Base-by-base conservation (phyloP, 2,888 invertebrate genomes). In the Cloeon dipterum region DNA sequence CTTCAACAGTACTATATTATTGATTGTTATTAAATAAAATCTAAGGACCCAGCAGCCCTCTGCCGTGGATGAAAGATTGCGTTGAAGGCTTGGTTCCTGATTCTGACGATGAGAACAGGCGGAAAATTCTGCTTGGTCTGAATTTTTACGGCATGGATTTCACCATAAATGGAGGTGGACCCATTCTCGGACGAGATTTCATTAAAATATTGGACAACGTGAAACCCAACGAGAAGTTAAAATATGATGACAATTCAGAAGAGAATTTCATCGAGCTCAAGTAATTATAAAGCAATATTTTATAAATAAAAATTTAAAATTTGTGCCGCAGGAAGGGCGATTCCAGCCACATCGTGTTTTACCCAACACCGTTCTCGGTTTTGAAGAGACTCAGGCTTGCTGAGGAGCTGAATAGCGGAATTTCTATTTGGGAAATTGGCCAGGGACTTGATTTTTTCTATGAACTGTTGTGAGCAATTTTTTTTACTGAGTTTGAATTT, bases 361-460 rank as follows among this genome's bases (percentile, higher is more conserved):
- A 74, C 59, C 93, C 93, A 3, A 81, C 88, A 0, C 57, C 91
- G n/a, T 68, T 72, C 49, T 89, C 91, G 0, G 72, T 93, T 44
- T 66, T 79, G 42, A 65, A 70, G 51, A 64, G 93, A 44, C 59
- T 93, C 13, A 70, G 85, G 40, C 58, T 91, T 34, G 85, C 86
- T 0, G 59, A 65, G 39, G 70, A 81, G 51, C 63, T 85, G 36
- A 78, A 81, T 7, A 76, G 76, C 3, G 89, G 91, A 0, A 62
- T 93, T 32, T 78, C 89, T 0, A 74, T 94, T 47, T 93, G 93
- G 93, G 93, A 94, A 53, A 58, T 91, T n/a, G 93, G 93, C 0
- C 93, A 94, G 58, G 93, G 93, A 17, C 61, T 93, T 14, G 78
- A 88, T 57, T 93, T 85, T 55, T 93, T 93, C 57, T 93, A 88